Evolutionary conservation across 1,140 invertebrate genomes (phyloP), one percentile per base, ranked within the genome.

Genomic region (Calephelis virginiensis): DNA sequence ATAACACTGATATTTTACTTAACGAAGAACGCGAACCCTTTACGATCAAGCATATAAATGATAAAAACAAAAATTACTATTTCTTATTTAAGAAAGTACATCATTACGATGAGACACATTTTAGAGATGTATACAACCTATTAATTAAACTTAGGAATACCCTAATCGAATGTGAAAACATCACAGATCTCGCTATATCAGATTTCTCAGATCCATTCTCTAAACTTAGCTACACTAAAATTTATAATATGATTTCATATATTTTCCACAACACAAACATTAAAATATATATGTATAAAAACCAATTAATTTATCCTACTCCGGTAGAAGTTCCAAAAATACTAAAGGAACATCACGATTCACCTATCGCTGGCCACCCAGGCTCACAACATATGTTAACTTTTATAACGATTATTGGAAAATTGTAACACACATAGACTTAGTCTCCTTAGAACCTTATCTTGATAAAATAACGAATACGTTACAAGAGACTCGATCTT

Each of bases 61-160:
- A 62, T 65, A 69, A 70, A 46, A 65, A 69, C 50, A 78, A 43
- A 43, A 43, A 43, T 6, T 43, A 6, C 40, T 43, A 43, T 43
- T 43, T 43, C 40, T 43, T 43, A 70, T 78, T 63, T 63, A 72
- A 67, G 10, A 77, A 74, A 60, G 66, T 77, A 8, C 68, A n/a
- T n/a, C 75, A 74, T 45, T 77, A 69, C n/a, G 76, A 77, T 8
- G 69, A 71, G 53, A 66, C 70, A 9, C 71, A 69, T n/a, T 64
- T 50, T 73, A 67, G 63, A 63, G 48, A 1, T 8, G 5, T 43
- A 8, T 43, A 43, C 8, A 49, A 63, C 38, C 14, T 43, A 43
- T 1, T 6, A 17, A 17, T 17, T 17, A 17, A 17, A 17, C 17
- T 17, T 17, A 17, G 3, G 17, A 17, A 17, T 17, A 17, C 17